phyloP scores from a whole-genome alignment of 2,113 vertebrate genomes.

The Seriola dumerili region DNA sequence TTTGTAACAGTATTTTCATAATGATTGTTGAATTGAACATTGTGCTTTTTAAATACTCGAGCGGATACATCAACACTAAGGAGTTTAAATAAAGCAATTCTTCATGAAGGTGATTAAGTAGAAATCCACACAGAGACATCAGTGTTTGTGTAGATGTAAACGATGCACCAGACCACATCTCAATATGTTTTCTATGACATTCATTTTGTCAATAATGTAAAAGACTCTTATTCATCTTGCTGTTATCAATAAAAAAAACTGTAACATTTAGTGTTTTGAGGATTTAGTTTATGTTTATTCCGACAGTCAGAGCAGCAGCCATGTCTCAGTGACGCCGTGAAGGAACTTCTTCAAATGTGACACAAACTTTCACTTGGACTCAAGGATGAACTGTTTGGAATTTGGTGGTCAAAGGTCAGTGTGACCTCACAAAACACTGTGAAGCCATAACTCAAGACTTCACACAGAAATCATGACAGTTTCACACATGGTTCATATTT shows the following conservation, averaged over 20 bases:
- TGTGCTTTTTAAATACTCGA: constrained; percentile 24
- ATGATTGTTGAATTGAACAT: constrained; percentile 14
- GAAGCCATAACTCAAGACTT: too few species aligned
- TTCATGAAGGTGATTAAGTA: too few species aligned
- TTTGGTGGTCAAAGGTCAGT: too few species aligned
- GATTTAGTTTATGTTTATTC: neutral
- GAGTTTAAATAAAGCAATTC: too few species aligned
- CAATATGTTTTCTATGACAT: constrained; percentile 19
- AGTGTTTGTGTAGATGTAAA: constrained; percentile 48
- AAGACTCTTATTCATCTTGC: constrained; percentile 35
- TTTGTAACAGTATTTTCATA: constrained; percentile 42
- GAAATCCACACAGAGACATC: neutral
- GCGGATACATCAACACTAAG: neutral
- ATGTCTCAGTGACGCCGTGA: too few species aligned
- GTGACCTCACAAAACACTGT: too few species aligned
- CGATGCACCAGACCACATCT: neutral
- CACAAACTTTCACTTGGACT: too few species aligned
- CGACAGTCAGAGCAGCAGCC: too few species aligned
- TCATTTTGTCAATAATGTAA: constrained; percentile 35
- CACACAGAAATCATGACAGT: too few species aligned
- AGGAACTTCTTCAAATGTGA: too few species aligned
- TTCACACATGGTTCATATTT: too few species aligned
- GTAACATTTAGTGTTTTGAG: neutral
- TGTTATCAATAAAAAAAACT: constrained; percentile 65
- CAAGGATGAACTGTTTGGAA: too few species aligned